Evolutionary conservation across 1,140 invertebrate genomes (phyloP), one percentile per base, ranked within the genome.

Genomic region (Fopius arisanus): DNA sequence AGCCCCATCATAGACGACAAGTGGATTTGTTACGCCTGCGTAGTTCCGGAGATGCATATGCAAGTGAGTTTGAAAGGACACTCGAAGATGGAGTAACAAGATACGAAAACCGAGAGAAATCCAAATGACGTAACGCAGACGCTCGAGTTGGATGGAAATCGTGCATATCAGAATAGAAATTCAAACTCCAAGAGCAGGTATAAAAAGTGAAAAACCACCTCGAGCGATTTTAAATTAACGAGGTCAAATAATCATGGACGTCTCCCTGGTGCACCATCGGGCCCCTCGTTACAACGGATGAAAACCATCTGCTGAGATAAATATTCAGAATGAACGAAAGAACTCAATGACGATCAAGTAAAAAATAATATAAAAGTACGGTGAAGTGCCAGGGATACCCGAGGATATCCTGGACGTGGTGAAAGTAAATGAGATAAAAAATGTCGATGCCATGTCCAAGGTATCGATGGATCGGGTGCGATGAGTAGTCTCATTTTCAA

Each of bases 11-110:
- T 19, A 48, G 16, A 16, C 43, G 43, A 48, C 43, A 48, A 48
- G 43, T 59, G 78, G 76, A 77, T 80, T 78, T 72, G 72, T 77
- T 78, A 72, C 62, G 62, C 37, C 74, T 65, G 72, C 51, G 43
- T 70, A 74, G 71, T 62, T 28, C 31, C 23, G 70, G 31, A 79
- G 54, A 73, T 78, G 73, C 71, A 78, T 74, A 77, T 77, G 73
- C 67, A 75, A 59, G 54, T 59, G 54, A 26, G 54, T 59, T 59
- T 28, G 54, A 19, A 28, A 14, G 54, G 54, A 59, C 54, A 59
- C 54, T 59, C 54, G 54, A 59, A 59, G 54, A 59, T 59, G 71
- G 74, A 78, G 77, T 75, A 72, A 76, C 70, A 40, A 76, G 75
- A 75, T 73, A 26, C 73, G 68, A 40, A 62, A 71, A 41, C 37